Evolutionary conservation across 1,140 invertebrate species (phyloP), one percentile per base, ranked within the genome.

Genomic region (Plutomurus gul): DNA sequence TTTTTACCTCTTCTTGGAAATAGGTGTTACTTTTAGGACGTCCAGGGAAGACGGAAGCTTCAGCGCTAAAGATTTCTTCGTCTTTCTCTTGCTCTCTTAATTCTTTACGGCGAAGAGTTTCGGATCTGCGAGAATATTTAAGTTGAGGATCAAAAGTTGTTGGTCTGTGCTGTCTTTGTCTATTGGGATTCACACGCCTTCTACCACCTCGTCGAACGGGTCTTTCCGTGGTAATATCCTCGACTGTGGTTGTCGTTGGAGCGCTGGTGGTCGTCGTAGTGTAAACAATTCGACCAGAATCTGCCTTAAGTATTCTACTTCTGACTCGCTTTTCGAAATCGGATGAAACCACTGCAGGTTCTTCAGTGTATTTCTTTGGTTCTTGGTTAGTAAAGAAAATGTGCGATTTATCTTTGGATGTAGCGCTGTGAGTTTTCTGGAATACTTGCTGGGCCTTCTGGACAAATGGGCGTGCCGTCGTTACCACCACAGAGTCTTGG

Each of bases 31-130:
- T 43, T 47, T 49, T 60, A 8, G 78, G 76, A 40, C 46, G 39
- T 75, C 81, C 83, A 18, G 43, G 43, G 75, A 79, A 80, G 36
- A 82, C 74, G 27, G 83, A 84, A 25, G 83, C 78, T 56, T 82
- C 83, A 18, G 81, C 83, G 27, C 77, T 78, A 51, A 84, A 84
- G 36, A 84, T 79, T 56, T 84, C 83, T 13, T 84, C 83, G 39
- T 75, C 77, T 16, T 72, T 70, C 37, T 81, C 46, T 25, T 51
- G 37, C 16, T 71, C 60, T 49, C 33, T 76, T 22, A 27, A 13
- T 76, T 76, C 71, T 6, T 79, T 70, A 18, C 30, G 72, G 4
- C 80, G 37, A 39, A 72, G 1, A 22, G 27, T 72, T 56, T 79
- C 47, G 8, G 71, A 37, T 4, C 81, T 22, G 33, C 82, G 36